Conservation (phyloP, 2,797 vertebrate species). For the Chelon auratus region DNA sequence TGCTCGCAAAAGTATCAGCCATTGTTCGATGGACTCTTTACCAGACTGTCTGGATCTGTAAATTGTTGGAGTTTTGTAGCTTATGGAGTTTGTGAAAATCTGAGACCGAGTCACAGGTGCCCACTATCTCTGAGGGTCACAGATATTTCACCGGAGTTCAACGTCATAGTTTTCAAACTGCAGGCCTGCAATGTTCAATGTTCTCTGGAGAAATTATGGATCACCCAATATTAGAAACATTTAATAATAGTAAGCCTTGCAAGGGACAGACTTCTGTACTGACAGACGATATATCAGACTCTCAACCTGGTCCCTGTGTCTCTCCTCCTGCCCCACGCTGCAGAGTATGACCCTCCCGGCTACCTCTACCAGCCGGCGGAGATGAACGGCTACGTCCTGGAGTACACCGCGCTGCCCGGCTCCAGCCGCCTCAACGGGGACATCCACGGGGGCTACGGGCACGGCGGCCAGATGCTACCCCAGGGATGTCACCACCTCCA, state of each 20-base stretch:
- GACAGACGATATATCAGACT: too few species aligned
- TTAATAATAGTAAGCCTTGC: too few species aligned
- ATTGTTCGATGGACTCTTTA: conserved; percentile 33
- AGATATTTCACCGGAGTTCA: background rate
- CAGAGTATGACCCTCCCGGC: conserved; percentile 93
- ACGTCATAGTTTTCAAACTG: background rate
- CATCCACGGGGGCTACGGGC: conserved; percentile 84
- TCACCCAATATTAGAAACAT: too few species aligned
- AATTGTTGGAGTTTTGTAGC: conserved; percentile 23
- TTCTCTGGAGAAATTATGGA: too few species aligned
- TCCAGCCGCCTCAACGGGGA: conserved; percentile 84
- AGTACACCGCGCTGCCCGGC: conserved; percentile 88
- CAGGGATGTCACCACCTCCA: conserved; percentile 90
- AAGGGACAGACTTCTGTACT: too few species aligned
- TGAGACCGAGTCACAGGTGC: conserved; percentile 33
- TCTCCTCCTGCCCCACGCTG: conserved; percentile 22
- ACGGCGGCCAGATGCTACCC: conserved; percentile 80
- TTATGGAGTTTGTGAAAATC: conserved; percentile 15
- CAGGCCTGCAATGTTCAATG: background rate
- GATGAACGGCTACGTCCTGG: conserved; percentile 88
- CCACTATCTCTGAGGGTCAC: conserved; percentile 1
- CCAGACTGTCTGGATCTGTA: conserved; percentile 32
- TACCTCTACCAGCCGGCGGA: conserved; percentile 92
- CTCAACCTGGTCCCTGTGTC: background rate
- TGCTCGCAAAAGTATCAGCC: conserved; percentile 41